Base-by-base conservation (phyloP, 2,797 vertebrate species). In the Clamator glandarius region DNA sequence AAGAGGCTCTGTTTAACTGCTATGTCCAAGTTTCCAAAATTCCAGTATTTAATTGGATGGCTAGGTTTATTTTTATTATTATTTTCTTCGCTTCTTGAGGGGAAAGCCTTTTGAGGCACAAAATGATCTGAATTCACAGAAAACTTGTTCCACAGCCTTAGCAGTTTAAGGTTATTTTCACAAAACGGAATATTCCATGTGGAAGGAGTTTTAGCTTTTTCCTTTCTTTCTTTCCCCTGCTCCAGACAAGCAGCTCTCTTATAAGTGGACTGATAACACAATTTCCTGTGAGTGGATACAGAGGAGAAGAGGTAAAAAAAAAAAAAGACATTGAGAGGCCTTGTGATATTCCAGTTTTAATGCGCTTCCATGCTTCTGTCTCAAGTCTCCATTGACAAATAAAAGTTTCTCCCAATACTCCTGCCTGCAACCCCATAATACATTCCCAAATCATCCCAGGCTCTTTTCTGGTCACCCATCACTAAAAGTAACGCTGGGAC, bases 1-100 rank as follows among this genome's bases (percentile, higher is more conserved):
- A 94, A 84, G 85, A 55, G 76, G 46, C 13, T 85, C 35, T 82
- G 41, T 58, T 92, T 95, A 94, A 88, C 81, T 88, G 63, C 91
- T 82, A 52, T 0, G 2, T 28, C 19, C 57, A 67, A 46, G 33
- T 92, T 93, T 84, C 73, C 24, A 91, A 87, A 94, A 92, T 82
- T 61, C 76, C 50, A 84, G 3, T 61, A 79, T 93, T 95, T 91
- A 92, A 84, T 55, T 88, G 63, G 76, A 63, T 17, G 31, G 26
- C 28, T 91, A 11, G 28, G 59, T 73, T 84, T 85, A 17, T 61
- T 92, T 62, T 72, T 41, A 18, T 46, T 54, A 62, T 70, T 96
- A 7, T 73, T 87, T 80, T 51, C 26, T 70, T 67, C n/a, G 3
- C 20, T 90, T 85, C 75, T 80, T 77, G 29, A 91, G 61, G 76